Conservation (phyloP, 2,888 invertebrate genomes). For the Epinotia nisella region DNA sequence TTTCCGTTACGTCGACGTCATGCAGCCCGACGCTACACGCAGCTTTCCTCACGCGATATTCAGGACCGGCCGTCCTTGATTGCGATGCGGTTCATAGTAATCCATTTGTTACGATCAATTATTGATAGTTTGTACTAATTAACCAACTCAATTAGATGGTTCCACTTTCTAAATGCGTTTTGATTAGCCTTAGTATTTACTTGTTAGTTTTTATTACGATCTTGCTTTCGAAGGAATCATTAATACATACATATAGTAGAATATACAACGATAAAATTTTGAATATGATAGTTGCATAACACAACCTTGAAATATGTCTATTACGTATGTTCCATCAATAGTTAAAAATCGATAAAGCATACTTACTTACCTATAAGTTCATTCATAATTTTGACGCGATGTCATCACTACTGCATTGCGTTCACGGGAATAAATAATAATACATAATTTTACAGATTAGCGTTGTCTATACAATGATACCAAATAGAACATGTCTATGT, state of each 20-base stretch:
- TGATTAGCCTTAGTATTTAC: conserved; percentile 19
- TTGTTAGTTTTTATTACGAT: conserved; percentile 10
- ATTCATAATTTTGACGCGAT: conserved; percentile 9
- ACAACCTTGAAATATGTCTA: not conserved
- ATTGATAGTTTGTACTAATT: conserved; percentile 7
- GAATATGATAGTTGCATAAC: no score
- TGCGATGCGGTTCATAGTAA: conserved; percentile 36
- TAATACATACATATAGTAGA: not conserved
- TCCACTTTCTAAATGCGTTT: conserved; percentile 19
- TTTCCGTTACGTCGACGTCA: conserved; percentile 12
- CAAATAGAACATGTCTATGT: conserved; percentile 18
- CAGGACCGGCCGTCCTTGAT: conserved; percentile 42
- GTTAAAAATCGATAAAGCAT: not conserved
- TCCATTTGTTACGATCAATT: conserved; percentile 29
- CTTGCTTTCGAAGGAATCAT: conserved; percentile 3
- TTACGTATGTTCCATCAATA: not conserved
- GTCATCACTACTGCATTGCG: conserved; percentile 13
- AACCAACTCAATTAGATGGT: conserved; percentile 12
- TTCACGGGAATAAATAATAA: conserved; percentile 21
- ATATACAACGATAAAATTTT: not conserved
- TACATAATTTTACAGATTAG: conserved; percentile 25
- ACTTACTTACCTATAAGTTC: not conserved
- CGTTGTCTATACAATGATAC: conserved; percentile 19
- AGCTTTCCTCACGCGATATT: conserved; percentile 31
- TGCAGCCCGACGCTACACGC: conserved; percentile 19